Evolutionary conservation across 37 sponge, comb jelly and placozoan species (phyloP), one percentile per base, ranked within the genome.

Genomic region (Oscarella lobularis): DNA sequence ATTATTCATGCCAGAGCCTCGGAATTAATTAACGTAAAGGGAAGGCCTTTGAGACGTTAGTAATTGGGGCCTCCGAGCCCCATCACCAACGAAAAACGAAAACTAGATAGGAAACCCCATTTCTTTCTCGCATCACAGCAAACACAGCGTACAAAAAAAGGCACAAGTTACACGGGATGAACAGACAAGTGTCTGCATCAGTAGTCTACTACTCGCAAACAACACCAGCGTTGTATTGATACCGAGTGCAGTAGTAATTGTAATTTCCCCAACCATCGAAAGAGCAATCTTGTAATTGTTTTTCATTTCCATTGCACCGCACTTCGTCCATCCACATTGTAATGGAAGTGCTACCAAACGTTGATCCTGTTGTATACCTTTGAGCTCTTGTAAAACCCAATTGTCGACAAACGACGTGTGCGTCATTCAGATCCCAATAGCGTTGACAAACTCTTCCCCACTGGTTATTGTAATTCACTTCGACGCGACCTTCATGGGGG

Each of bases 391-490:
- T 37, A 41, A 80, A 76, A 31, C 82, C 82, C 20, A 76, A 40
- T 37, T 76, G 71, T 4, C 70, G 36, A 66, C 82, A 81, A 6
- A 79, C 76, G 20, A 81, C 68, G 5, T 30, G 33, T 37, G 77
- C 77, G 37, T 81, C 82, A 37, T 20, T 35, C 32, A 38, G 20
- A 78, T 66, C 69, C 66, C 66, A 81, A 29, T 6, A 35, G 32
- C 67, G 39, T 3, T 33, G 70, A 75, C 82, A 81, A 3, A 81
- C 76, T 67, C 76, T 81, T 27, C 76, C 76, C 83, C 83, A 82
- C 20, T n/a, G 20, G 33, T n/a, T 27, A 27, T 77, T 33, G 5
- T 40, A 27, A 39, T 76, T 73, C 30, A 82, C 73, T 67, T 82
- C 73, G 20, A 82, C 73, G 70, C 77, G 35, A 41, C 83, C 83